phyloP scores from a whole-genome alignment of 2,888 invertebrate species.

The Eugnorisma glareosa region DNA sequence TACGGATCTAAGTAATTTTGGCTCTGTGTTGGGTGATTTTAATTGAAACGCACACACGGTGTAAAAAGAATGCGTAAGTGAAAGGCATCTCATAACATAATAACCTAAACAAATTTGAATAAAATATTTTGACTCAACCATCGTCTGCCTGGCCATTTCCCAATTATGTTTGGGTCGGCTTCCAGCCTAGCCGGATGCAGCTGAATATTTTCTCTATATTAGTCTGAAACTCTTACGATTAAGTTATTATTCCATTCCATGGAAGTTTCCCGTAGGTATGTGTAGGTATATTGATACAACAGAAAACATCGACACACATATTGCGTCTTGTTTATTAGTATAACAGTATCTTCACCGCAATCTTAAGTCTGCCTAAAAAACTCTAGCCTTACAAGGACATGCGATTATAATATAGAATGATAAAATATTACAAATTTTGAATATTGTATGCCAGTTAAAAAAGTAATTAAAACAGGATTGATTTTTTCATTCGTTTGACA shows the following conservation, averaged over 20 bases:
- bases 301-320: conserved; percentile 10
- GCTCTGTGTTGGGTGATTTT: conserved; percentile 6
- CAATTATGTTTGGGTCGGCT: not conserved
- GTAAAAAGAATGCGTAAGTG: conserved; percentile 17
- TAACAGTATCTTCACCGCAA: conserved; percentile 22
- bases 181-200: not conserved
- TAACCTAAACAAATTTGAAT: not conserved
- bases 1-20: conserved; percentile 23
- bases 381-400: conserved; percentile 8
- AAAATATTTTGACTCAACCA: conserved; percentile 6
- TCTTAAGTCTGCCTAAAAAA: not conserved
- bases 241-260: conserved; percentile 7
- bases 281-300: not conserved
- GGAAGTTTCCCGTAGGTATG: conserved; percentile 3
- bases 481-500: not conserved
- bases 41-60: conserved; percentile 4
- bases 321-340: not conserved
- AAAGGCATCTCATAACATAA: conserved; percentile 19
- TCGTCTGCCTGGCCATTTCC: not conserved
- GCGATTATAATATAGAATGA: conserved; percentile 5
- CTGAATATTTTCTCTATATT: not conserved
- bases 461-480: conserved; percentile 17
- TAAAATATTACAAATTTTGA: conserved; percentile 12
- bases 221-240: not conserved
- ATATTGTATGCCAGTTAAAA: conserved; percentile 1